Percentiles rank a stretch among this genome's conserved stretches.
phyloP scores from a whole-genome alignment of 2,888 invertebrate species.

The Boloria euphrosyne region DNA sequence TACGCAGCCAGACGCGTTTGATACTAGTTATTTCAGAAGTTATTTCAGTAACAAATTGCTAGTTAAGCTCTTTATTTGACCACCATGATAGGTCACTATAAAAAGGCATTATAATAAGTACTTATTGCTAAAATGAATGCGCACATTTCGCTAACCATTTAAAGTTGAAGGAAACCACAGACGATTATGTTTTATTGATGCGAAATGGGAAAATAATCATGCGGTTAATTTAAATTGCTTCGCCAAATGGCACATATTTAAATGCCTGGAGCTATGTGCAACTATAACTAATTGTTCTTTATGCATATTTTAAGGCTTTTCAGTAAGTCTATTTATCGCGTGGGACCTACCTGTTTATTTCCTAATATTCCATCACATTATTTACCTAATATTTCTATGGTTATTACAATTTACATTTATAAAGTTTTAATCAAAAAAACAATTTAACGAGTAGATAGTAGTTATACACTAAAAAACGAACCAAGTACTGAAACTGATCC shows the following conservation, averaged over 20 bases:
- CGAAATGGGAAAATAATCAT: constrained; percentile 57
- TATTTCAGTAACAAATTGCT: not conserved
- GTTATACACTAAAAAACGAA: too few relatives aligned
- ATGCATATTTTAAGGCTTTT: not conserved
- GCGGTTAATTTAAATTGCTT: constrained; percentile 54
- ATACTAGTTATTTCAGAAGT: too few relatives aligned
- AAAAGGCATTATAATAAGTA: constrained; percentile 15
- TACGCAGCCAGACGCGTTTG: too few relatives aligned
- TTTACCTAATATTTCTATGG: too few relatives aligned
- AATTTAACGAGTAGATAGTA: too few relatives aligned
- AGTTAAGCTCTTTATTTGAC: not conserved
- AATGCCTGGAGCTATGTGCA: constrained; percentile 4
- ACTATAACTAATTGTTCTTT: not conserved
- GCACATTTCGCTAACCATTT: constrained; percentile 62
- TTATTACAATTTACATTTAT: too few relatives aligned
- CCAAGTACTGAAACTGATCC: too few relatives aligned
- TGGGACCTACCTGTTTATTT: too few relatives aligned
- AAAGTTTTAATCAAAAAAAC: too few relatives aligned
- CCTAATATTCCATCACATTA: too few relatives aligned
- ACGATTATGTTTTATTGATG: constrained; percentile 59
- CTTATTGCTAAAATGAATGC: constrained; percentile 49
- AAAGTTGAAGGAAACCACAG: constrained; percentile 63
- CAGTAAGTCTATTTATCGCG: too few relatives aligned
- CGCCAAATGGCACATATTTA: constrained; percentile 46
- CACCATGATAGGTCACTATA: not conserved